Evolutionary conservation across 2,888 invertebrate genomes (phyloP).

Genomic region (Thecophora atra): DNA sequence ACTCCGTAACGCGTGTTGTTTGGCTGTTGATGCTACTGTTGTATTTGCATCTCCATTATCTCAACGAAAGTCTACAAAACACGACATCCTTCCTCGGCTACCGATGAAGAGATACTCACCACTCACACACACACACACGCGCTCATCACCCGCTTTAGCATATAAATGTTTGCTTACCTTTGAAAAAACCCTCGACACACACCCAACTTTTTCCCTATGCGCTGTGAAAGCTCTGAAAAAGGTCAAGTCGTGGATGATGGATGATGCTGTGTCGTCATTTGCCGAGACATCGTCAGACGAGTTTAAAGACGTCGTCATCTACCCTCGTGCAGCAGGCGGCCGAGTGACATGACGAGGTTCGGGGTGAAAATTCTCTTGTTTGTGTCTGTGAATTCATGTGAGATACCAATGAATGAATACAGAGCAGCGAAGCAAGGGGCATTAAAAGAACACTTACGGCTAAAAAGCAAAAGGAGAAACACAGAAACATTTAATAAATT

Average conservation of each 20-base stretch:
- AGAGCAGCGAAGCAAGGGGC: too few relatives aligned
- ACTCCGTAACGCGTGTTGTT: too few relatives aligned
- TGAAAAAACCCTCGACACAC: neutral
- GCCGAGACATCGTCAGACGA: slow-evolving; percentile 44
- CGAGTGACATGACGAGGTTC: slow-evolving; percentile 37
- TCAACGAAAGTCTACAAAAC: neutral
- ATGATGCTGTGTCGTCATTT: slow-evolving; percentile 60
- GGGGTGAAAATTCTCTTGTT: slow-evolving; percentile 19
- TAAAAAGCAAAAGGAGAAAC: too few relatives aligned
- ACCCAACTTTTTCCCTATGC: neutral
- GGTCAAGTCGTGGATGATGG: slow-evolving; percentile 67
- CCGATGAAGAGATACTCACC: neutral
- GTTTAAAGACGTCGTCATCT: slow-evolving; percentile 30
- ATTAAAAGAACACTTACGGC: too few relatives aligned
- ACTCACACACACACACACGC: neutral
- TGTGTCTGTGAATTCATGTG: too few relatives aligned
- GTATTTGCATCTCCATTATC: neutral
- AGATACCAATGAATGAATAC: too few relatives aligned
- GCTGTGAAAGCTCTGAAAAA: slow-evolving; percentile 59
- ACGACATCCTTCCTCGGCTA: neutral
- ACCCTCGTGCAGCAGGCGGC: slow-evolving; percentile 27
- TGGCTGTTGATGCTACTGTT: neutral
- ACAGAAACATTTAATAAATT: too few relatives aligned
- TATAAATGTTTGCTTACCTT: neutral
- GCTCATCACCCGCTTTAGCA: too few relatives aligned